Percentiles rank a stretch among this genome's conserved stretches.
These are phyloP conservation scores for Chesias legatella DNA, from an alignment of 2,888 invertebrate genomes.

Conservation along the genomic window DNA sequence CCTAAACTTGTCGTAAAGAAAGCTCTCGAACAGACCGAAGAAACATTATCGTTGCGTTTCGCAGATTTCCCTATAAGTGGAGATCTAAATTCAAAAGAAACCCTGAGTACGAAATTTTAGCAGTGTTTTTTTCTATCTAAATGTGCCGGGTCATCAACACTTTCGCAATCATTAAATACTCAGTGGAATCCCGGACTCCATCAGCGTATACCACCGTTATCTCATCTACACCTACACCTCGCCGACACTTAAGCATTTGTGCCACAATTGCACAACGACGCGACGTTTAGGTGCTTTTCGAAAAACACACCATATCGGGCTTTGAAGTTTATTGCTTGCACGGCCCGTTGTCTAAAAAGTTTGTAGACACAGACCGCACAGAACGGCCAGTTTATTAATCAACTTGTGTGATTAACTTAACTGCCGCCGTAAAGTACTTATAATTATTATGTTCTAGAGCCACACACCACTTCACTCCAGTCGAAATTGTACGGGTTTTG, in stretches of 20 bases:
- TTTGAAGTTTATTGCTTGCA: slow-evolving; percentile 10
- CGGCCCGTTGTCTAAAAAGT: slow-evolving; percentile 9
- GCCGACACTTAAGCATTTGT: slow-evolving; percentile 35
- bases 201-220: slow-evolving; percentile 45
- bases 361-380: background rate
- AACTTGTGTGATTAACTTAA: too few species aligned
- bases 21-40: too few species aligned
- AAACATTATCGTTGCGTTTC: too few species aligned
- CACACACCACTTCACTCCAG: too few species aligned
- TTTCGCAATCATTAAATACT: slow-evolving; percentile 24
- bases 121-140: too few species aligned
- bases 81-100: too few species aligned
- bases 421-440: too few species aligned
- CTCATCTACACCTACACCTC: slow-evolving; percentile 52
- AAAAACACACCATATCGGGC: slow-evolving; percentile 50
- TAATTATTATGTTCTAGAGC: too few species aligned
- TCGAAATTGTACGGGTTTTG: too few species aligned
- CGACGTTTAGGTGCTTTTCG: slow-evolving; percentile 48
- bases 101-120: too few species aligned
- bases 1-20: too few species aligned
- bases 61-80: too few species aligned
- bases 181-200: slow-evolving; percentile 26
- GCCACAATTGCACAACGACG: slow-evolving; percentile 58
- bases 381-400: background rate
- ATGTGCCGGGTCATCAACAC: background rate